These are phyloP conservation scores for Cassiopea xamachana DNA, from an alignment of 30 jellyfish, hydroid and myxozoan genomes.

Conservation along the genomic window DNA sequence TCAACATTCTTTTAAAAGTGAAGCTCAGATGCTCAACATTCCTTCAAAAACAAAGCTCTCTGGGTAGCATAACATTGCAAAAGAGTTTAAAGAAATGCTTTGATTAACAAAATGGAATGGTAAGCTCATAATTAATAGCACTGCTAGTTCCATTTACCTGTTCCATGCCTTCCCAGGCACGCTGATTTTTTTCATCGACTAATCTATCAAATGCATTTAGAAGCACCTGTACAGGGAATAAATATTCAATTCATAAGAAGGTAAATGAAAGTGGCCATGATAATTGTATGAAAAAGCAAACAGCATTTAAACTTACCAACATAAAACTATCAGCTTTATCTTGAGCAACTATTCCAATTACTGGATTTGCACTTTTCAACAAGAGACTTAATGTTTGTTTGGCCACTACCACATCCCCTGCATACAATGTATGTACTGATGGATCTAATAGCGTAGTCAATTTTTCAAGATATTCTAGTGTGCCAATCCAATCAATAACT, in stretches of 20 bases:
- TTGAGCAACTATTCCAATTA: background rate
- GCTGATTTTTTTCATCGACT: constrained; percentile 25
- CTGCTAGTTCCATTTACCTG: constrained; percentile 40
- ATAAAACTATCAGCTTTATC: background rate
- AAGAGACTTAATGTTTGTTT: constrained; percentile 31
- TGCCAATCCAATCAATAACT: constrained; percentile 1
- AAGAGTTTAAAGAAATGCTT: too few species aligned
- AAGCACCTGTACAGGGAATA: constrained; percentile 21
- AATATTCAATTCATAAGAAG: background rate
- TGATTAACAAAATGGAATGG: too few species aligned
- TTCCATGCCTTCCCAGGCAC: constrained; percentile 90
- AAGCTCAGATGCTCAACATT: too few species aligned
- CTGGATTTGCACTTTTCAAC: constrained; percentile 7
- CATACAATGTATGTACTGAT: constrained; percentile 67
- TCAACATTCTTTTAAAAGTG: too few species aligned
- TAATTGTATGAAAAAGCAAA: background rate
- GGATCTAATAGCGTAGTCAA: constrained; percentile 48
- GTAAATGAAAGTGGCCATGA: background rate
- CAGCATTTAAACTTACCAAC: background rate
- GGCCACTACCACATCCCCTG: constrained; percentile 80
- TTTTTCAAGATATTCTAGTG: constrained; percentile 12
- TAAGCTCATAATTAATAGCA: too few species aligned
- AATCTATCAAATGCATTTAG: constrained; percentile 32
- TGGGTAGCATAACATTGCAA: too few species aligned
- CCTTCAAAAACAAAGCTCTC: too few species aligned